Percentiles rank a stretch among this genome's conserved stretches.
Evolutionary conservation across 2,888 invertebrate species (phyloP).

Genomic region (Lasioglossum oenotherae): DNA sequence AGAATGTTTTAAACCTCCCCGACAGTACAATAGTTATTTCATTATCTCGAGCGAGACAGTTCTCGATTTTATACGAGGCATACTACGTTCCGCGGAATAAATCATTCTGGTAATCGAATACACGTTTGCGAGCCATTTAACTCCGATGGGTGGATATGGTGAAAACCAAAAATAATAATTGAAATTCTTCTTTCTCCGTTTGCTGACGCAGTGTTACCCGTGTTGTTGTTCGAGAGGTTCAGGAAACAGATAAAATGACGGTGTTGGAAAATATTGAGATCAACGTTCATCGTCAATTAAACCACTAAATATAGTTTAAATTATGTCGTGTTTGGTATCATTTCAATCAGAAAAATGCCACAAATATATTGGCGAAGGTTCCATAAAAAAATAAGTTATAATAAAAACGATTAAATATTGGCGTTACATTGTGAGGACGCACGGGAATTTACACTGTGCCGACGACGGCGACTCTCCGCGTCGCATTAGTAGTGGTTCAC

Average conservation of each 20-base stretch:
- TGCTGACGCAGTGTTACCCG: not conserved
- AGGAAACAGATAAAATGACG: not conserved
- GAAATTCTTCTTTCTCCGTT: not conserved
- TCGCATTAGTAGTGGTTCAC: too few species aligned
- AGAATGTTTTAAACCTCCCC: not conserved
- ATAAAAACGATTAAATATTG: too few species aligned
- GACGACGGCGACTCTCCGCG: too few species aligned
- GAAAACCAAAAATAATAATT: not conserved
- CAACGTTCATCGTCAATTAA: too few species aligned
- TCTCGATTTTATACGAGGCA: constrained; percentile 24
- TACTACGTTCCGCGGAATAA: constrained; percentile 17
- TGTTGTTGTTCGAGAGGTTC: not conserved
- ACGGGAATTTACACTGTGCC: too few species aligned
- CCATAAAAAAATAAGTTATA: too few species aligned
- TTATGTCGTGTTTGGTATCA: too few species aligned
- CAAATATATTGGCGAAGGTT: too few species aligned
- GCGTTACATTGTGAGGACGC: too few species aligned
- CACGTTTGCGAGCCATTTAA: constrained; percentile 36
- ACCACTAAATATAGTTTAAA: too few species aligned
- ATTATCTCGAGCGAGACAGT: constrained; percentile 20
- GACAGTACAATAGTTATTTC: constrained; percentile 6
- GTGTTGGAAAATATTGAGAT: not conserved
- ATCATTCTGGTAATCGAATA: constrained; percentile 40
- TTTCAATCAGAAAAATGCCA: too few species aligned
- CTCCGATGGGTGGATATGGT: not conserved